phyloP scores from a whole-genome alignment of 2,797 vertebrate species.

The Hippocampus kuda region DNA sequence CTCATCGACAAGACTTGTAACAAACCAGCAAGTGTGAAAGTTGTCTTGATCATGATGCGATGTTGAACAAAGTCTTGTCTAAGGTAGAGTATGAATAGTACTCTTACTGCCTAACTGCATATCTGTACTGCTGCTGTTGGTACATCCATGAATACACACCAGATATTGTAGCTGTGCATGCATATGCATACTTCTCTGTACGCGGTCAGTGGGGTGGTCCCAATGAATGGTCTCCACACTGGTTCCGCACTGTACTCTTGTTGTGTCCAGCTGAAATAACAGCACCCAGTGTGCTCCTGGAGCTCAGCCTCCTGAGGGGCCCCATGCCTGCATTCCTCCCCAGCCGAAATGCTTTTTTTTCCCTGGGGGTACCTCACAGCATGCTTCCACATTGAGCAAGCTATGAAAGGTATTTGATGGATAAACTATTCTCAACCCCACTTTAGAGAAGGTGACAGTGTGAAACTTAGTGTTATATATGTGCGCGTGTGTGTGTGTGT shows the following conservation, averaged over 20 bases:
- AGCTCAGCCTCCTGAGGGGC: constrained; percentile 35
- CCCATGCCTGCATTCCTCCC: constrained; percentile 55
- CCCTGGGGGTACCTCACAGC: constrained; percentile 28
- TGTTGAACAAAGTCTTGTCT: neutral
- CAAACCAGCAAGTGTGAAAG: constrained; percentile 13
- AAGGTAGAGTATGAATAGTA: neutral
- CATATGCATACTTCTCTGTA: neutral
- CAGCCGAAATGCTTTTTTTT: constrained; percentile 42
- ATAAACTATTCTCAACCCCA: constrained; percentile 22
- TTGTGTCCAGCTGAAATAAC: constrained; percentile 56
- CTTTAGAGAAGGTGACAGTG: constrained; percentile 17
- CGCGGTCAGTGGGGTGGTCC: constrained; percentile 15
- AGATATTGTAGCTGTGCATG: neutral
- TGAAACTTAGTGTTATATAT: neutral
- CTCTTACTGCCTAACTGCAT: neutral
- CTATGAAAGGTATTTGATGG: constrained; percentile 51
- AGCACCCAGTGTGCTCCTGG: constrained; percentile 45
- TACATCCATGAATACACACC: constrained; percentile 15
- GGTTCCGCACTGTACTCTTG: constrained; percentile 18
- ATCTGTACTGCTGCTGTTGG: neutral
- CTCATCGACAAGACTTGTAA: constrained; percentile 23
- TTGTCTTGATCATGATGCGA: constrained; percentile 3
- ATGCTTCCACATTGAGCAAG: constrained; percentile 45
- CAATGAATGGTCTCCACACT: constrained; percentile 30
- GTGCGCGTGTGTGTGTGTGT: constrained; percentile 2